Conservation (phyloP, 2,113 vertebrate genomes). For the Oriolus oriolus region DNA sequence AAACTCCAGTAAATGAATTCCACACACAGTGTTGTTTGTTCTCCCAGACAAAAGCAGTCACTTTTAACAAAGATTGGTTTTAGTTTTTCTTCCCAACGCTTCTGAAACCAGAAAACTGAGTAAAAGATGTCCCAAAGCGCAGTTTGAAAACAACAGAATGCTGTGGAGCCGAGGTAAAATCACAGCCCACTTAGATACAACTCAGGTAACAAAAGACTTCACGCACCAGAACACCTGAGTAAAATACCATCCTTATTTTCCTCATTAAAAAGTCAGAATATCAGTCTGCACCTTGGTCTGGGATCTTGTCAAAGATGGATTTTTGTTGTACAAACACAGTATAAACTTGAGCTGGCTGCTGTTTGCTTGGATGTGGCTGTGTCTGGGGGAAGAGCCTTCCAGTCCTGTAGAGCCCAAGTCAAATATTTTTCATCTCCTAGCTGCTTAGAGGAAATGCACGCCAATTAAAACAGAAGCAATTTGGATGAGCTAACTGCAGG, state of each 20-base stretch:
- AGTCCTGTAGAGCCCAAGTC: conserved; percentile 14
- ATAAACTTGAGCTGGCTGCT: not conserved
- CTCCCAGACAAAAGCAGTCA: not conserved
- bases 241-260: not conserved
- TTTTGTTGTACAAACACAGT: not conserved
- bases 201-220: not conserved
- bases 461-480: conserved; percentile 43
- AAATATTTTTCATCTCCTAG: conserved; percentile 36
- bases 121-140: not conserved
- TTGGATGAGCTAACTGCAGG: conserved; percentile 37
- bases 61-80: not conserved
- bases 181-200: not conserved
- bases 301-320: not conserved
- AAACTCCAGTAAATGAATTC: not conserved
- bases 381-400: not conserved
- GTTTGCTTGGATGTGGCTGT: not conserved
- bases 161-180: not conserved
- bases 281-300: not conserved
- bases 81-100: not conserved
- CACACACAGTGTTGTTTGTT: not conserved
- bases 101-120: not conserved
- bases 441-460: conserved; percentile 13
- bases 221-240: not conserved
- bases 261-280: not conserved
- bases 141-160: not conserved